phyloP scores from a whole-genome alignment of 2,888 invertebrate genomes.

The Balanococcus diminutus region DNA sequence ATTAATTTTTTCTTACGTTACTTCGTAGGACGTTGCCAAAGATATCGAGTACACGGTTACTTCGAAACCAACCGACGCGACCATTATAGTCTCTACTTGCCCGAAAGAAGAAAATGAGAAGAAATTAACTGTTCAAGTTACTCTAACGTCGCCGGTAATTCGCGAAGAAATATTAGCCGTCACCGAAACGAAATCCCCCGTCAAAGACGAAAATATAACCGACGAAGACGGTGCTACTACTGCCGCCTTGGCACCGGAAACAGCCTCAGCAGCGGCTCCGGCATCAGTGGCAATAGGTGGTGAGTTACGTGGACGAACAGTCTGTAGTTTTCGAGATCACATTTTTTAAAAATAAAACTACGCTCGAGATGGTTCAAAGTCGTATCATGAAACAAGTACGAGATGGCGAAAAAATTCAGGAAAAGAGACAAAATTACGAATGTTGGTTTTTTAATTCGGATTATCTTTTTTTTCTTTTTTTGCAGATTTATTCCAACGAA shows the following conservation, averaged over 20 bases:
- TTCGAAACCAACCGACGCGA: slow-evolving; percentile 82
- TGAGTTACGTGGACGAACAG: neutral
- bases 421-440: neutral
- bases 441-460: neutral
- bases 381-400: neutral
- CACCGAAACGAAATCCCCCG: neutral
- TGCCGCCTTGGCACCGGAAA: neutral
- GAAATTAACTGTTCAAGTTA: slow-evolving; percentile 77
- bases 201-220: neutral
- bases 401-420: neutral
- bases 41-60: slow-evolving; percentile 83
- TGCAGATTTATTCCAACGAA: neutral
- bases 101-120: slow-evolving; percentile 66
- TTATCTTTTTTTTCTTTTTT: slow-evolving; percentile 14
- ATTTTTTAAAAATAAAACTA: neutral
- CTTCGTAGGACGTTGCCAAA: slow-evolving; percentile 66
- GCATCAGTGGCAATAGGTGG: neutral
- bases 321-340: neutral
- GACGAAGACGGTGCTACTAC: neutral
- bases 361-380: neutral
- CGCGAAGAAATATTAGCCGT: slow-evolving; percentile 67
- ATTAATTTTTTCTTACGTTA: no score
- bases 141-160: slow-evolving; percentile 91
- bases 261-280: neutral
- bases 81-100: slow-evolving; percentile 77